phyloP scores from a whole-genome alignment of 2,113 vertebrate species.

The Odontophorus gujanensis region DNA sequence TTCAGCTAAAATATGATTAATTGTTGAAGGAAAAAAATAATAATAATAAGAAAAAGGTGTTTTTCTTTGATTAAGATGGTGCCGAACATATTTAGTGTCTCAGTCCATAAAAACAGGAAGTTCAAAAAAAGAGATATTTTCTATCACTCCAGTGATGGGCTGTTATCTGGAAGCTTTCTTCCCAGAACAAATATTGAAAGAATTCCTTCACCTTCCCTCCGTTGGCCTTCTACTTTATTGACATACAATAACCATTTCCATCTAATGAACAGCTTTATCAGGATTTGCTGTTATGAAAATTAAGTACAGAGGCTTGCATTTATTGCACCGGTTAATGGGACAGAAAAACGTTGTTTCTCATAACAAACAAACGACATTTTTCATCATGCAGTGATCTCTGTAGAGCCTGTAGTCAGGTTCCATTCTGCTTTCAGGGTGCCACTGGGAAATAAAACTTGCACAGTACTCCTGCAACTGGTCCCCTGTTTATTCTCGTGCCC shows the following conservation, averaged over 20 bases:
- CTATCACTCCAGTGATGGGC: background rate
- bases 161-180: conserved; percentile 17
- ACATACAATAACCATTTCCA: background rate
- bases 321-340: background rate
- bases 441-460: background rate
- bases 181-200: background rate
- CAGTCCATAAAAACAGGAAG: conserved; percentile 26
- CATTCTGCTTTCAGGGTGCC: background rate
- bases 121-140: background rate
- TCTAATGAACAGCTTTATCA: background rate
- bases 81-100: background rate
- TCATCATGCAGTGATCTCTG: background rate
- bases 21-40: background rate
- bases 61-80: conserved; percentile 4
- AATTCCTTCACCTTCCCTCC: background rate
- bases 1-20: background rate
- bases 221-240: background rate
- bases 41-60: background rate
- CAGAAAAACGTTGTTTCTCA: background rate
- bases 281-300: background rate
- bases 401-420: background rate
- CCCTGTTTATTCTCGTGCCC: background rate
- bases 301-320: background rate
- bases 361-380: background rate
- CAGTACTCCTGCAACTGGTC: background rate